These are phyloP conservation scores for Eumeta japonica DNA, from an alignment of 1,140 invertebrate species.

Conservation along the genomic window DNA sequence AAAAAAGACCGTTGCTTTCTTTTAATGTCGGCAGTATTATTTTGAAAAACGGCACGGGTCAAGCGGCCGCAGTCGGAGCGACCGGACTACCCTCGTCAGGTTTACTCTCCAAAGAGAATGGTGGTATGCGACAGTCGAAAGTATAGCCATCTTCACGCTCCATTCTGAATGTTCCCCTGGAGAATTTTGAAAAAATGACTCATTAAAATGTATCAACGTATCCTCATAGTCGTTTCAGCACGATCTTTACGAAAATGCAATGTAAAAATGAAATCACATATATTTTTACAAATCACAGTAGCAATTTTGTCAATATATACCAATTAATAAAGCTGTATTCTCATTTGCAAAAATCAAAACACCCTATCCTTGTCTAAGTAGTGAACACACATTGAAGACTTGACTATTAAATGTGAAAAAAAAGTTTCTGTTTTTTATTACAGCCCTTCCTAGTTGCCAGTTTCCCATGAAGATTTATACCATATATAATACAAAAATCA, in stretches of 20 bases:
- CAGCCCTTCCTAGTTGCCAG: too few relatives aligned
- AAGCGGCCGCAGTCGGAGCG: slow-evolving; percentile 41
- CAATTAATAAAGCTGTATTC: too few relatives aligned
- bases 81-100: slow-evolving; percentile 65
- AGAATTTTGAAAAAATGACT: slow-evolving; percentile 49
- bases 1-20: neutral
- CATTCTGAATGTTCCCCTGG: slow-evolving; percentile 93
- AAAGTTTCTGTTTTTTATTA: too few relatives aligned
- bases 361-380: too few relatives aligned
- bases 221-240: slow-evolving; percentile 90
- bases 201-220: slow-evolving; percentile 88
- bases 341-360: too few relatives aligned
- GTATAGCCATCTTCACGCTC: slow-evolving; percentile 93
- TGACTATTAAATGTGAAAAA: too few relatives aligned
- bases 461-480: too few relatives aligned
- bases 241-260: slow-evolving; percentile 68
- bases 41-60: slow-evolving; percentile 10
- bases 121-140: slow-evolving; percentile 95
- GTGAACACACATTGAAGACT: too few relatives aligned
- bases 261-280: neutral
- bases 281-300: too few relatives aligned
- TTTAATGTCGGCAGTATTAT: slow-evolving; percentile 1
- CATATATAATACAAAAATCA: too few relatives aligned
- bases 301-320: too few relatives aligned
- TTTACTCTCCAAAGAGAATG: slow-evolving; percentile 94